Evolutionary conservation across 2,888 invertebrate species (phyloP), one percentile per base, ranked within the genome.

Genomic region (Pseudococcus longispinus): DNA sequence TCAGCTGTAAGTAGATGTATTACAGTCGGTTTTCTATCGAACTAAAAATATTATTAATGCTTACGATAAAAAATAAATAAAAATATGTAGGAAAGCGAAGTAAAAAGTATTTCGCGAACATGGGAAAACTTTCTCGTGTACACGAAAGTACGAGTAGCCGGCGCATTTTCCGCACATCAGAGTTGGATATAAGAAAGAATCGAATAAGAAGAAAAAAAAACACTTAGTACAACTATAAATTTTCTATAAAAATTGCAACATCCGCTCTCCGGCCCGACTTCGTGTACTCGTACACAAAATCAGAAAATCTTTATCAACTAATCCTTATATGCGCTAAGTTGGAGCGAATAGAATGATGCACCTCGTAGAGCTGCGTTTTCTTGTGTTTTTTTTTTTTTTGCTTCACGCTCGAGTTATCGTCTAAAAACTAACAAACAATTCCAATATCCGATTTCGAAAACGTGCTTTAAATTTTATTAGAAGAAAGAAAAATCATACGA

Each of bases 1-100:
- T 74, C 96, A 96, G 90, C 91, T 96, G 96, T 96, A 91, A 94
- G 95, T 93, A 88, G 84, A 51, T 65, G n/a, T 20, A 55, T 60
- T 18, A 83, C 15, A 11, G 15, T 46, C 55, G 11, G 6, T 37
- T 32, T n/a, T 29, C 65, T 6, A 60, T 37, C 51, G 60, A 55
- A 20, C 6, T 29, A 15, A 29, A 70, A 29, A 29, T 29, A 18
- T 70, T 70, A 70, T 70, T 70, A 70, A 70, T 29, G 29, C n/a
- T 15, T 18, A 4, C 29, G 29, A 29, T 70, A 29, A 70, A 70
- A 70, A 70, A 70, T 29, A 70, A 8, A 23, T 60, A 60, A 60
- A 60, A 60, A 3, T 65, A 60, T n/a, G n/a, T 26, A 70, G 29
- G 70, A 70, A 70, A 70, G 29, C 70, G 29, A 70, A n/a, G 29